These are phyloP conservation scores for Pelosia muscerda DNA, from an alignment of 2,888 invertebrate species.

Conservation along the genomic window DNA sequence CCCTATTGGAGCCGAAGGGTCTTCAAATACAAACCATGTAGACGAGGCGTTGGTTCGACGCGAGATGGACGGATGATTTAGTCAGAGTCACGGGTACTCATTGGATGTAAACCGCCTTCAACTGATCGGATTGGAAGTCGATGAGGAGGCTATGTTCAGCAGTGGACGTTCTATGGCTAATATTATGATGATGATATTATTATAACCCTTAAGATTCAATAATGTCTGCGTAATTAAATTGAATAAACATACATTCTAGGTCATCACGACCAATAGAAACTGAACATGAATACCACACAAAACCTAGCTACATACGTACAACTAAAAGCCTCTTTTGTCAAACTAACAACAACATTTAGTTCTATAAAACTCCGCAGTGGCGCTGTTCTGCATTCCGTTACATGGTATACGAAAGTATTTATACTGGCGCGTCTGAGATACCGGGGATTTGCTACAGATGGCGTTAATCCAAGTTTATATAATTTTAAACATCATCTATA, in stretches of 20 bases:
- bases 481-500: too few species aligned
- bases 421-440: conserved; percentile 25
- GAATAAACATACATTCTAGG: neutral
- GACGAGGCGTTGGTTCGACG: too few species aligned
- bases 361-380: conserved; percentile 31
- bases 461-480: conserved; percentile 27
- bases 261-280: neutral
- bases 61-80: too few species aligned
- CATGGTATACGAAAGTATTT: conserved; percentile 31
- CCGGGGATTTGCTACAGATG: conserved; percentile 39
- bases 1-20: too few species aligned
- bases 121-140: too few species aligned
- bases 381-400: conserved; percentile 34
- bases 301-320: conserved; percentile 12
- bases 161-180: too few species aligned
- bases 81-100: too few species aligned
- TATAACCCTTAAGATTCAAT: neutral
- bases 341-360: conserved; percentile 47
- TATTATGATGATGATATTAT: too few species aligned
- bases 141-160: too few species aligned
- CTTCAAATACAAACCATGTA: too few species aligned
- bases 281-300: neutral
- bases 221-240: neutral
- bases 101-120: too few species aligned
- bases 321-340: conserved; percentile 52